A percentile compares a stretch with the other conserved stretches of the same genome.
These are phyloP conservation scores for Cacatua alba DNA, from an alignment of 2,113 vertebrate species.

Conservation along the genomic window DNA sequence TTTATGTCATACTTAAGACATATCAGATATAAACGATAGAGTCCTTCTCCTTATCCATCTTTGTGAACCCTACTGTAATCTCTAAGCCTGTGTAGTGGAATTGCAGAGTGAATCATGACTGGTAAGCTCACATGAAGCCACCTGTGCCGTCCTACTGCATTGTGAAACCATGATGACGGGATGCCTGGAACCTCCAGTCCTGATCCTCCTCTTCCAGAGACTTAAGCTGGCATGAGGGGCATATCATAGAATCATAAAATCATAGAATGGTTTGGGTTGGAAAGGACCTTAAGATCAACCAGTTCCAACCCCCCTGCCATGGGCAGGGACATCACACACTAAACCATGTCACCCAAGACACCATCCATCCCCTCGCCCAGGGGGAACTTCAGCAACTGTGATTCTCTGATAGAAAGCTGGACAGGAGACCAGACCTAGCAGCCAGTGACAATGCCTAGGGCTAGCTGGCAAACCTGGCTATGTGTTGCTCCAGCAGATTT, in stretches of 20 bases:
- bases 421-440: not conserved
- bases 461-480: not conserved
- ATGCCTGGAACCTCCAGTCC: not conserved
- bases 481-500: not conserved
- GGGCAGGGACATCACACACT: too few species aligned
- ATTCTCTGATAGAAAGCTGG: not conserved
- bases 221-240: not conserved
- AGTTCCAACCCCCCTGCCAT: not conserved
- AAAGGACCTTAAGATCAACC: not conserved
- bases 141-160: not conserved
- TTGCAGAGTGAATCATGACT: not conserved
- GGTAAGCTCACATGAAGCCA: not conserved
- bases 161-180: not conserved
- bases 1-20: not conserved
- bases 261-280: not conserved
- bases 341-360: not conserved
- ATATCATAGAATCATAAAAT: not conserved
- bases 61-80: not conserved
- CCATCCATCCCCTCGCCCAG: not conserved
- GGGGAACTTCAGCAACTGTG: fast-evolving
- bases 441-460: not conserved
- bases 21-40: not conserved
- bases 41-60: not conserved
- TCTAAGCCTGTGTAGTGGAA: not conserved
- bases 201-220: not conserved